phyloP scores from a whole-genome alignment of 2,797 vertebrate species.

The Lepidocolaptes lacrymiger region DNA sequence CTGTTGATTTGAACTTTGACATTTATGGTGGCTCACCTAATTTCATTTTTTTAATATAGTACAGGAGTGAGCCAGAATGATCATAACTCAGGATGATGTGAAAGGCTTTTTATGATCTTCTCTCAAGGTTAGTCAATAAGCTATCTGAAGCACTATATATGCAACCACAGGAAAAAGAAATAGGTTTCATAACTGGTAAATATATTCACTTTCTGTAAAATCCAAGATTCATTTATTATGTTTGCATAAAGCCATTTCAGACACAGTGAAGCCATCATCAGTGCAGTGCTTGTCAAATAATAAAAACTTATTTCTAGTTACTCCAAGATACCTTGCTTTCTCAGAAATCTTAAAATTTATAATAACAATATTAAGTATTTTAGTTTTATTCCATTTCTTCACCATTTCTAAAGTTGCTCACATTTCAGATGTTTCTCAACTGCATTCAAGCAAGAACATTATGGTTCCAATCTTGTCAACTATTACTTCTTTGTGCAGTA shows the following conservation, averaged over 20 bases:
- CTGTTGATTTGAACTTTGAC: not conserved
- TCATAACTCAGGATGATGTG: not conserved
- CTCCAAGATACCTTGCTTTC: not conserved
- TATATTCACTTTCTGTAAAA: not conserved
- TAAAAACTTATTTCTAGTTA: not conserved
- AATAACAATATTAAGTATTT: not conserved
- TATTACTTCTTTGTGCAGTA: not conserved
- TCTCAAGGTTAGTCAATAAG: conserved; percentile 16
- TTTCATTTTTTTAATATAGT: conserved; percentile 1
- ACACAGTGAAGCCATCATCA: not conserved
- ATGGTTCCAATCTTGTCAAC: not conserved
- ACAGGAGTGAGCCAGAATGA: not conserved
- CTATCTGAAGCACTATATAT: not conserved
- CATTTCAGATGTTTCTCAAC: not conserved
- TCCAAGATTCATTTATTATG: not conserved
- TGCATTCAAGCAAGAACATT: not conserved
- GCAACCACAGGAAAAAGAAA: not conserved
- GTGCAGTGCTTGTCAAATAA: not conserved
- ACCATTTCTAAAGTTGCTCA: not conserved
- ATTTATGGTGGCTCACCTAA: not conserved
- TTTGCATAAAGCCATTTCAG: not conserved
- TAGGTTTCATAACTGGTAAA: not conserved
- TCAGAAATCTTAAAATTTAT: not conserved
- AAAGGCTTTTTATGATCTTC: not conserved
- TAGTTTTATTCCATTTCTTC: not conserved